A percentile compares a stretch with the other conserved stretches of the same genome.
Evolutionary conservation across 2,888 invertebrate genomes (phyloP).

Genomic region (Campoplex nolae): DNA sequence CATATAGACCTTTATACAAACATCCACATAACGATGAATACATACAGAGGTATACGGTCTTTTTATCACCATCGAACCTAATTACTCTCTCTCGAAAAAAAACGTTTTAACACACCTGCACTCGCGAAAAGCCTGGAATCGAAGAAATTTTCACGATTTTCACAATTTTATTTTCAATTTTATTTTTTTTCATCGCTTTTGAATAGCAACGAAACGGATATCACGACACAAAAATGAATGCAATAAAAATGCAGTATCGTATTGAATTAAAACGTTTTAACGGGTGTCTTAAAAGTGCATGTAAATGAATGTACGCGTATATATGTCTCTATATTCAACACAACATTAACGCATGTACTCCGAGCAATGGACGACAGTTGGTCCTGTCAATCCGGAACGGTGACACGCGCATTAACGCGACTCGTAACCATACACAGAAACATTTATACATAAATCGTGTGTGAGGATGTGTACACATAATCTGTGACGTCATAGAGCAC

Average conservation of each 20-base stretch:
- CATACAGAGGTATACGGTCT: neutral
- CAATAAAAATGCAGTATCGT: neutral
- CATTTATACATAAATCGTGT: slow-evolving; percentile 14
- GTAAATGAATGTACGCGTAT: slow-evolving; percentile 28
- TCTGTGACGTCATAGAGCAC: slow-evolving; percentile 29
- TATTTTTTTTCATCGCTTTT: neutral
- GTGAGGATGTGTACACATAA: neutral
- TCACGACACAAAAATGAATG: neutral
- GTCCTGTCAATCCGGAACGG: slow-evolving; percentile 74
- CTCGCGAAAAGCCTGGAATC: neutral
- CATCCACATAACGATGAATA: slow-evolving; percentile 17
- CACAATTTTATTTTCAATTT: no score
- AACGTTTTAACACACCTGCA: neutral
- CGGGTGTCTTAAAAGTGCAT: slow-evolving; percentile 21
- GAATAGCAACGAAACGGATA: neutral
- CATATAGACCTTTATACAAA: neutral
- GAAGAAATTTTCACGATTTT: neutral
- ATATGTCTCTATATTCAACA: slow-evolving; percentile 24
- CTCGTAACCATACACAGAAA: slow-evolving; percentile 67
- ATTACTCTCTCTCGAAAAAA: neutral
- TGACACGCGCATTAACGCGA: slow-evolving; percentile 82
- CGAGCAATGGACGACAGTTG: slow-evolving; percentile 75
- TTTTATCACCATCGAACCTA: neutral
- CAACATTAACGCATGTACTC: slow-evolving; percentile 66
- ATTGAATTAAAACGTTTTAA: slow-evolving; percentile 49